Evolutionary conservation across 2,113 vertebrate species (phyloP), one percentile per base, ranked within the genome.

Genomic region (Grallaria varia): DNA sequence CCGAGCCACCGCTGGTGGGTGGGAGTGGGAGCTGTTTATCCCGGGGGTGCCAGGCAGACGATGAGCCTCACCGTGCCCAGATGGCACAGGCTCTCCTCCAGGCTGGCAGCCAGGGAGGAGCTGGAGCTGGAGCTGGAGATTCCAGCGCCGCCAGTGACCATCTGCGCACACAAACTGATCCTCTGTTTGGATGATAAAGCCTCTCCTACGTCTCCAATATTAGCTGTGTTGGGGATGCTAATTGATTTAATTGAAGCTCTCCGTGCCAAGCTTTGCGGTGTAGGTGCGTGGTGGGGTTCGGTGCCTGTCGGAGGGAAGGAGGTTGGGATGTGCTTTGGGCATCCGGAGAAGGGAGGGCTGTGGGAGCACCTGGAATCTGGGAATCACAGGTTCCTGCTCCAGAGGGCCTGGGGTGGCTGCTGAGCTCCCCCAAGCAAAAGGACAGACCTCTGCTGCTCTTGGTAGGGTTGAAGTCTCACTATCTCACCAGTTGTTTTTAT

Each of bases 201-300:
- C 68, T 93, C 78, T 89, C 75, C 87, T 49, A 69, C 44, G 84
- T 85, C 81, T 96, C 78, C 78, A 50, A 23, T 78, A 92, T 95
- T 86, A 95, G 95, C 84, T 16, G 1, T 84, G 67, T 5, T 79
- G 71, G 77, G 82, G 87, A 78, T 22, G 69, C 84, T 97, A 95
- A 96, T 95, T 97, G 96, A 90, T 95, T 95, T 95, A 91, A 96
- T 93, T 93, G 89, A 59, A 37, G 56, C 82, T 33, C 91, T 64
- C 63, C n/a, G n/a, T n/a, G 90, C 90, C 88, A 96, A 11, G 45
- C 47, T 85, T 63, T 39, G 23, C 44, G 4, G 22, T 21, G 44
- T 63, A 75, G 93, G 88, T 39, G 45, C 2, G 6, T 63, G 91
- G 24, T 19, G 62, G 64, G 37, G n/a, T 75, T 90, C 63, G 5